A percentile compares a stretch with the other conserved stretches of the same genome.
Evolutionary conservation across 2,797 vertebrate genomes (phyloP).

Genomic region (Eleutherodactylus coqui): DNA sequence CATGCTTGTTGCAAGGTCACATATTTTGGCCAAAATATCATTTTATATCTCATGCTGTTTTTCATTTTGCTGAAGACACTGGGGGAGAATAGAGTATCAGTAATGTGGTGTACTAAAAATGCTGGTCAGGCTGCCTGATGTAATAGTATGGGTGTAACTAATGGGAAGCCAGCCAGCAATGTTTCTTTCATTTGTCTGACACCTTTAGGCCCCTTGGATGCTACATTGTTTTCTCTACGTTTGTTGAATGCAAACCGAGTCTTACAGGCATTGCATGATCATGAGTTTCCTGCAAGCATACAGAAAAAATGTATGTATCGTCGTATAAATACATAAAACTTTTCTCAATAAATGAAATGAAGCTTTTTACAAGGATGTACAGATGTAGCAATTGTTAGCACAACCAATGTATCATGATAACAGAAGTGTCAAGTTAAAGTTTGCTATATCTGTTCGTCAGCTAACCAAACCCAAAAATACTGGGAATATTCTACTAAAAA

Average conservation of each 20-base stretch:
- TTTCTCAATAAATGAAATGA: background rate
- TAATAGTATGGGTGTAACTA: background rate
- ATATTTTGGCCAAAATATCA: background rate
- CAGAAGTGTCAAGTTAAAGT: too few species aligned
- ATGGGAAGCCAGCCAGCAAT: background rate
- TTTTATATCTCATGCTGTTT: background rate
- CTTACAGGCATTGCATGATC: too few species aligned
- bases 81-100: background rate
- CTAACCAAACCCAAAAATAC: background rate
- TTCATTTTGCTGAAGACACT: background rate
- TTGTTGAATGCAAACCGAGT: background rate
- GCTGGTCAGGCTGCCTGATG: background rate
- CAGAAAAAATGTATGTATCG: too few species aligned
- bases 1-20: background rate
- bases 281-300: too few species aligned
- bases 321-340: background rate
- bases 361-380: too few species aligned
- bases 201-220: background rate
- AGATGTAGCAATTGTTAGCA: too few species aligned
- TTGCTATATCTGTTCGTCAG: too few species aligned
- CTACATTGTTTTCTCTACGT: background rate
- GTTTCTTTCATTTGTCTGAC: background rate
- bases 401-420: too few species aligned
- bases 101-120: background rate
- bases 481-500: background rate